phyloP scores from a whole-genome alignment of 2,888 invertebrate species.

The Calliphora vomitoria region DNA sequence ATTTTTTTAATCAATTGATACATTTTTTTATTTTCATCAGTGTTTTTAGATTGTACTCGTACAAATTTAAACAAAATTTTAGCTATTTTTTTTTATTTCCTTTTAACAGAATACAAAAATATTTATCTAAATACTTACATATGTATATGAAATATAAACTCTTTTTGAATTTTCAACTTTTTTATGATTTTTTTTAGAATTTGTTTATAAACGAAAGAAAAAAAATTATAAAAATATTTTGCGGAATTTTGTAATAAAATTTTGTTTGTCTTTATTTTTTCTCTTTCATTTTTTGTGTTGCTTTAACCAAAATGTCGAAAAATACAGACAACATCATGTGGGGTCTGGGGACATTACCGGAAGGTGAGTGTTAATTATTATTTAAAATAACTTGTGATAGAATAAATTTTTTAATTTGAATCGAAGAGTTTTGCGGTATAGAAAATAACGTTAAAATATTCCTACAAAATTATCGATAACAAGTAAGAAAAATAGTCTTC shows the following conservation, averaged over 20 bases:
- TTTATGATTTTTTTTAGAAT: constrained; percentile 48
- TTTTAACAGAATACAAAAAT: constrained; percentile 13
- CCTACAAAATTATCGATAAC: too few relatives aligned
- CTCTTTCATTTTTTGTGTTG: constrained; percentile 56
- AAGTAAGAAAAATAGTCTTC: too few relatives aligned
- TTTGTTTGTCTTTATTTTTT: constrained; percentile 82
- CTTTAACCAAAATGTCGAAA: constrained; percentile 17
- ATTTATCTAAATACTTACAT: too few relatives aligned
- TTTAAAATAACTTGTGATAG: background rate
- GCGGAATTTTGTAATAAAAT: constrained; percentile 54
- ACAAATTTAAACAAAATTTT: constrained; percentile 15
- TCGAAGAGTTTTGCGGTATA: too few relatives aligned
- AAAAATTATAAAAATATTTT: constrained; percentile 26
- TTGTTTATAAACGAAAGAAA: constrained; percentile 31
- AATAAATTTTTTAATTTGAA: too few relatives aligned
- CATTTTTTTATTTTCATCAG: constrained; percentile 31
- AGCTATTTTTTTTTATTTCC: background rate
- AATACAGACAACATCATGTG: constrained; percentile 96
- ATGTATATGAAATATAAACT: constrained; percentile 15
- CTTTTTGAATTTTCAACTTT: background rate
- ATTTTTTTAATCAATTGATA: constrained; percentile 2
- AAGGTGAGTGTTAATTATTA: constrained; percentile 91
- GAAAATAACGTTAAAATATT: too few relatives aligned
- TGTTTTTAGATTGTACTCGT: constrained; percentile 54
- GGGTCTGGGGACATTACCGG: constrained; percentile 98